Evolutionary conservation across 2,113 vertebrate species (phyloP).

Genomic region (Mus musculus): DNA sequence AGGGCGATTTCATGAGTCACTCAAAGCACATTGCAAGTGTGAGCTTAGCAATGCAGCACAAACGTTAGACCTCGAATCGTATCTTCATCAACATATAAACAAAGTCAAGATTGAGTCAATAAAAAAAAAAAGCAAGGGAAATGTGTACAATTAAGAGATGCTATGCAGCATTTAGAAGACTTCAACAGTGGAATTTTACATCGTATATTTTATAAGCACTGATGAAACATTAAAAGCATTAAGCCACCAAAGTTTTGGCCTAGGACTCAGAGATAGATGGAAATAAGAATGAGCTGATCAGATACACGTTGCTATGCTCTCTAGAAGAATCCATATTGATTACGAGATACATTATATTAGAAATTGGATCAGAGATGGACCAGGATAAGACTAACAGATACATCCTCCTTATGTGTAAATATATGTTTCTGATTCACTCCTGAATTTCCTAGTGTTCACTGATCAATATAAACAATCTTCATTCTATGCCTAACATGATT

Average conservation of each 20-base stretch:
- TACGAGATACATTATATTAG: not conserved
- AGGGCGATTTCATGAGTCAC: not conserved
- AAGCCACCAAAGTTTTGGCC: not conserved
- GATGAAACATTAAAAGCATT: not conserved
- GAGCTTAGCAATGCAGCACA: not conserved
- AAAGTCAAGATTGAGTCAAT: not conserved
- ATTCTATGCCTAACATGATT: not conserved
- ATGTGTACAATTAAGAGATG: not conserved
- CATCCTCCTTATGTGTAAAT: not conserved
- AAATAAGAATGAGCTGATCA: not conserved
- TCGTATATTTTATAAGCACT: not conserved
- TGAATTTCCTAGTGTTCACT: not conserved
- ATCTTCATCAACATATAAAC: not conserved
- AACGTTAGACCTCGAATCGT: not conserved
- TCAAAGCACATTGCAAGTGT: not conserved
- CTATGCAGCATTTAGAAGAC: not conserved
- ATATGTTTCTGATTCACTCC: not conserved
- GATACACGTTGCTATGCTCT: not conserved
- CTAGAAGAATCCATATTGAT: not conserved
- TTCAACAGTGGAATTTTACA: not conserved
- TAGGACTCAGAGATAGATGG: not conserved
- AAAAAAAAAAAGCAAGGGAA: not conserved
- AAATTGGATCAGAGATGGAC: not conserved
- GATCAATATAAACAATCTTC: not conserved
- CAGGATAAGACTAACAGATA: not conserved